A percentile compares a stretch with the other conserved stretches of the same genome.
phyloP scores from a whole-genome alignment of 30 jellyfish, hydroid and myxozoan genomes.

The Cassiopea xamachana region DNA sequence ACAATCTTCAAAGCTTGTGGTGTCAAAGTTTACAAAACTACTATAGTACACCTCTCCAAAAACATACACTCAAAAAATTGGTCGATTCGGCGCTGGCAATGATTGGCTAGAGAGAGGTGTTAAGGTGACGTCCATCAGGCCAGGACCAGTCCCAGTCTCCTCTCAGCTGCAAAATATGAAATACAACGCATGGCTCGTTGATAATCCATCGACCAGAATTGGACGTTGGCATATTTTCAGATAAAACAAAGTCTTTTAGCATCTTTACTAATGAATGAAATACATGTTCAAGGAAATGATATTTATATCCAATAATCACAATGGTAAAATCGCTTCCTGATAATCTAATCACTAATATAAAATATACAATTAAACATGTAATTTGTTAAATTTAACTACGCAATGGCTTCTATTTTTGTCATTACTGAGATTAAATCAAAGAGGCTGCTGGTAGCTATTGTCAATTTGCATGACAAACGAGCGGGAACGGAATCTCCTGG shows the following conservation, averaged over 20 bases:
- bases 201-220: not conserved
- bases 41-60: not conserved
- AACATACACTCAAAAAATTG: not conserved
- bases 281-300: not conserved
- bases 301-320: too few relatives aligned
- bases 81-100: not conserved
- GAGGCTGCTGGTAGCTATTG: too few relatives aligned
- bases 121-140: not conserved
- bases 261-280: not conserved
- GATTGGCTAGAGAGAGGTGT: not conserved
- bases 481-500: too few relatives aligned
- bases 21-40: not conserved
- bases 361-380: too few relatives aligned
- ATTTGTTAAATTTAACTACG: too few relatives aligned
- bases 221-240: not conserved
- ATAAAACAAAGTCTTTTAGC: not conserved
- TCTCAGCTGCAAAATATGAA: not conserved
- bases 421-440: too few relatives aligned
- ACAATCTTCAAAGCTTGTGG: not conserved
- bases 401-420: too few relatives aligned
- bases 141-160: not conserved
- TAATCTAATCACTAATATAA: too few relatives aligned
- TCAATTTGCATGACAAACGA: too few relatives aligned
- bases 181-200: not conserved
- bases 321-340: too few relatives aligned